Evolutionary conservation across 2,888 invertebrate species (phyloP).

Genomic region (Zelleria hepariella): DNA sequence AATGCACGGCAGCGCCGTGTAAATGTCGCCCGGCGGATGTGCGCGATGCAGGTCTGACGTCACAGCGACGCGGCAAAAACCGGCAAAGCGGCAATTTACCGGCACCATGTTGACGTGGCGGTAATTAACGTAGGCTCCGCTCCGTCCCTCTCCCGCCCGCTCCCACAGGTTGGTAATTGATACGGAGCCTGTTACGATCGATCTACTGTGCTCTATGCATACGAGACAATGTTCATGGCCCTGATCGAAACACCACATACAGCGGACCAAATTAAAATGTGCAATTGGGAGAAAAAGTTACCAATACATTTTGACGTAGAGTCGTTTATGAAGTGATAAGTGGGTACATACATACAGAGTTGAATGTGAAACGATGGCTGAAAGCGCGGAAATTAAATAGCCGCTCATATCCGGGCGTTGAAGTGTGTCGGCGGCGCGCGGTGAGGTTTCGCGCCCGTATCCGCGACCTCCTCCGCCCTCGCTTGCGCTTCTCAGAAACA

Average conservation of each 20-base stretch:
- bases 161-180: conserved; percentile 4
- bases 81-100: conserved; percentile 7
- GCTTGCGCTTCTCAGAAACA: not conserved
- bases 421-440: conserved; percentile 29
- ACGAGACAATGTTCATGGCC: not conserved
- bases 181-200: not conserved
- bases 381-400: conserved; percentile 64
- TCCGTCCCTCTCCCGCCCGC: not conserved
- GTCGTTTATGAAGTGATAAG: not conserved
- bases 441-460: not conserved
- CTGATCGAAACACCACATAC: not conserved
- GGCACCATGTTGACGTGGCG: conserved; percentile 18
- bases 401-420: conserved; percentile 56
- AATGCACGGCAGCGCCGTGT: not conserved
- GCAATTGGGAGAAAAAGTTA: not conserved
- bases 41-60: not conserved
- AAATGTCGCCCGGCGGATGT: not conserved
- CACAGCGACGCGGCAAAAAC: conserved; percentile 7
- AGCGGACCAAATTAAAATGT: not conserved
- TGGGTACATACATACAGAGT: not conserved
- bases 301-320: not conserved
- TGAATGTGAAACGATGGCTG: not conserved
- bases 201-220: not conserved
- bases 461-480: conserved; percentile 1
- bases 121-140: conserved; percentile 18